Evolutionary conservation across 1,140 invertebrate species (phyloP).

Genomic region (Apocrypta bakeri): DNA sequence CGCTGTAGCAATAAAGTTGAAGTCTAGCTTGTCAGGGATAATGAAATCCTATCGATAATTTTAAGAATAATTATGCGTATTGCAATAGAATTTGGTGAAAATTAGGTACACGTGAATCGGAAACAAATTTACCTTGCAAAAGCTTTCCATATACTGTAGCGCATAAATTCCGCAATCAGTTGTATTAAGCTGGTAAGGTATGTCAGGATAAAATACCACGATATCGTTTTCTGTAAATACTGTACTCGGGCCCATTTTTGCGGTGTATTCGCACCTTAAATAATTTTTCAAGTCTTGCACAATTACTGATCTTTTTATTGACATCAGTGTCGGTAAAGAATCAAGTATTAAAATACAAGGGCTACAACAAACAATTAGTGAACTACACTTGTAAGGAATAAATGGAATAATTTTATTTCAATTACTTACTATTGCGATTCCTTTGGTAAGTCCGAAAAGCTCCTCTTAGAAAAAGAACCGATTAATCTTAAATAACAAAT

Average conservation of each 20-base stretch:
- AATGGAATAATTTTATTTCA: too few relatives aligned
- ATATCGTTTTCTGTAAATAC: conserved; percentile 86
- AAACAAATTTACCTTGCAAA: conserved; percentile 82
- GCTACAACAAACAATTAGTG: conserved; percentile 53
- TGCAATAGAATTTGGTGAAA: conserved; percentile 9
- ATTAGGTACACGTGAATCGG: conserved; percentile 8
- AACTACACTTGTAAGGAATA: too few relatives aligned
- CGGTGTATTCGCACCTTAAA: conserved; percentile 91
- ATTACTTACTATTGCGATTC: background rate
- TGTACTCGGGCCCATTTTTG: conserved; percentile 80
- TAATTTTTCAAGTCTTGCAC: conserved; percentile 89
- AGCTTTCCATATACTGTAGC: conserved; percentile 96
- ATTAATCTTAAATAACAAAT: conserved; percentile 93
- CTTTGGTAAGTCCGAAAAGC: background rate
- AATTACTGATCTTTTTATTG: conserved; percentile 65
- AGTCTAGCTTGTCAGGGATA: background rate
- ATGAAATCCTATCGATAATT: conserved; percentile 21
- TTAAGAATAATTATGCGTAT: background rate
- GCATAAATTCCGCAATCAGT: conserved; percentile 97
- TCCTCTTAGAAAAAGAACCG: conserved; percentile 82
- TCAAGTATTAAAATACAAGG: conserved; percentile 97
- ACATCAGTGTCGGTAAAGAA: conserved; percentile 83
- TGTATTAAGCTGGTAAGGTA: conserved; percentile 97
- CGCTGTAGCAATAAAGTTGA: background rate
- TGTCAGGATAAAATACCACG: conserved; percentile 87